A percentile compares a stretch with the other conserved stretches of the same genome.
phyloP scores from a whole-genome alignment of 2,113 vertebrate genomes.

The Ctenodactylus gundi region DNA sequence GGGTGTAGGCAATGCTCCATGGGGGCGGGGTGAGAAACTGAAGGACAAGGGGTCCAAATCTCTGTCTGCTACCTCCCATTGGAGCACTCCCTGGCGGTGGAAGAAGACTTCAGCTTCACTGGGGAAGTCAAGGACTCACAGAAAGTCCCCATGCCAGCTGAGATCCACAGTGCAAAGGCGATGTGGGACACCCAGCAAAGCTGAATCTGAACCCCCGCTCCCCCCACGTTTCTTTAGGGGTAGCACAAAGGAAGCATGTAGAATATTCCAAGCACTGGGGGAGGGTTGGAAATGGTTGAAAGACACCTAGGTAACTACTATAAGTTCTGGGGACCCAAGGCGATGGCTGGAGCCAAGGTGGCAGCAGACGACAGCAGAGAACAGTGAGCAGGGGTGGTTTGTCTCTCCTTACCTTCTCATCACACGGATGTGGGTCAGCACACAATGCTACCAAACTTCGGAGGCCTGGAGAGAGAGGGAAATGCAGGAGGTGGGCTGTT shows the following conservation, averaged over 20 bases:
- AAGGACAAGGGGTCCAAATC: background rate
- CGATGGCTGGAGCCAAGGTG: background rate
- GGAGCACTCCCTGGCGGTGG: too few relatives aligned
- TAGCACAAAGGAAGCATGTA: background rate
- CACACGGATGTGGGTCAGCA: background rate
- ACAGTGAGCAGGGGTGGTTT: too few relatives aligned
- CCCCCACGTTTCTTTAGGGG: background rate
- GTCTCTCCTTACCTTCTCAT: background rate
- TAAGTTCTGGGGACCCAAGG: background rate
- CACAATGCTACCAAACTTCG: background rate
- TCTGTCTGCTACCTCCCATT: background rate
- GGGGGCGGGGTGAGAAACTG: background rate
- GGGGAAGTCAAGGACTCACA: background rate
- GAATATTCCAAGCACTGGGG: background rate
- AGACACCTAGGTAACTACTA: too few relatives aligned
- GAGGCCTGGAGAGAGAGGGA: background rate
- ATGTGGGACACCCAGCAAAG: background rate
- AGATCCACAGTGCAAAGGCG: background rate
- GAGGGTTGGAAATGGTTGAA: background rate
- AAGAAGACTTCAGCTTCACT: background rate
- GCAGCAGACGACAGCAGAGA: background rate
- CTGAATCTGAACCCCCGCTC: background rate
- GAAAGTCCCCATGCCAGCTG: fast-evolving
- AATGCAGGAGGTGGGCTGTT: background rate
- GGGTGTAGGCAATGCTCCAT: background rate